Base-by-base conservation (phyloP, 2,797 vertebrate genomes). In the Catharus ustulatus region DNA sequence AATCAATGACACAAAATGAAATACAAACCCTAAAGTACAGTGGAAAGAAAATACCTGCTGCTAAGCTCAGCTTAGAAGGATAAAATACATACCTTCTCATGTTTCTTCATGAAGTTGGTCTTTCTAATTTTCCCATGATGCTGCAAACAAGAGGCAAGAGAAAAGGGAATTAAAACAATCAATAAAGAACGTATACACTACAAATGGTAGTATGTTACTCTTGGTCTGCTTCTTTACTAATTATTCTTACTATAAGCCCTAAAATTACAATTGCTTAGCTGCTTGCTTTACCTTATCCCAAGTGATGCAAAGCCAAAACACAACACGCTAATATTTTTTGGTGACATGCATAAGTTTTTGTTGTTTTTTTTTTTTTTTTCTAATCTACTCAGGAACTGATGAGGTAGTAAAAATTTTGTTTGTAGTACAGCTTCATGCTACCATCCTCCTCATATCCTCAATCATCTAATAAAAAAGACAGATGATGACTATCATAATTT, bases 51-150 rank as follows among this genome's bases (percentile, higher is more conserved):
- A 34, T 29, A 45, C 55, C 14, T 66, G 42, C 57, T 90, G 29
- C 30, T 32, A 81, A 88, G 15, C 43, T 76, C 45, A 91, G 12
- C 54, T 76, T 64, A 72, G 72, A 90, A 91, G 94, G 30, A 30
- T 21, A 89, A 92, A 84, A 76, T 40, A 93, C 74, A 91, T 95
- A 99, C 99, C 98, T 99, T 99, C 95, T 99, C 99, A 67, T 99
- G 99, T 94, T 99, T 99, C 98, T 99, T 99, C 97, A 99, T 89
- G 95, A 99, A 99, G 88, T 98, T 99, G 10, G 98, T 98, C 97
- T 99, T 99, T 91, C 94, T 99, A 48, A 99, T 99, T 98, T 99
- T 99, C 29, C 99, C 99, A 84, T 99, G 99, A 97, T 99, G 98
- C 99, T 99, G 97, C 91, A 97, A 96, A 59, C 34, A 81, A 84